Base-by-base conservation (phyloP, 2,888 invertebrate species). In the Amiota minor region DNA sequence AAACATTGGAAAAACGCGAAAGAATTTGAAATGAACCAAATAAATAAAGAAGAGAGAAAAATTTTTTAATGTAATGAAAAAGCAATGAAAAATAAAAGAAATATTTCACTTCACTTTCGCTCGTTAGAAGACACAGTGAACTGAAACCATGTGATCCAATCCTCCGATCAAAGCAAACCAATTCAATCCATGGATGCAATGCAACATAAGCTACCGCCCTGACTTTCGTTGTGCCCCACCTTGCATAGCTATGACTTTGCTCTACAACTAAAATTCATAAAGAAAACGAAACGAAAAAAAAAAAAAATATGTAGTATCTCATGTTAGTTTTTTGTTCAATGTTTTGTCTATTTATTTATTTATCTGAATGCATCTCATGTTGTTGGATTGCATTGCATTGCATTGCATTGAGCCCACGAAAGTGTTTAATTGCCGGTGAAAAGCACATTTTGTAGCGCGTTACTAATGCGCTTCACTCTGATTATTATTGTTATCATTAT, bases 91-190 rank as follows among this genome's bases (percentile, higher is more conserved):
- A 75, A 61, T 61, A 71, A 74, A 76, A 74, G 74, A 85, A 77
- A 83, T 82, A 84, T 82, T 84, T 83, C 76, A 80, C 81, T 83
- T 81, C 85, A 83, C 83, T 83, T 83, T 83, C 83, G 86, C 83
- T 86, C 83, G 84, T 85, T 86, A 85, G 85, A 83, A 83, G 86
- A 84, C 76, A 65, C 59, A 59, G 18, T 62, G 35, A 62, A 45
- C 62, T 45, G 62, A 62, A 35, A 45, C 62, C 6, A 35, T 35
- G 35, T 35, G 35, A 35, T 35, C 6, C 35, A 35, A 35, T 35
- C 35, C 35, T 35, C 35, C 6, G 35, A 35, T 56, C 56, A 56
- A 56, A 18, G 10, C 14, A 18, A 16, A 18, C 56, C 53, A 50
- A n/a, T 50, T 12, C 53, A 1, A 50, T 50, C 53, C 3, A 8